These are phyloP conservation scores for Diarsia brunnea DNA, from an alignment of 2,888 invertebrate genomes.

Conservation along the genomic window DNA sequence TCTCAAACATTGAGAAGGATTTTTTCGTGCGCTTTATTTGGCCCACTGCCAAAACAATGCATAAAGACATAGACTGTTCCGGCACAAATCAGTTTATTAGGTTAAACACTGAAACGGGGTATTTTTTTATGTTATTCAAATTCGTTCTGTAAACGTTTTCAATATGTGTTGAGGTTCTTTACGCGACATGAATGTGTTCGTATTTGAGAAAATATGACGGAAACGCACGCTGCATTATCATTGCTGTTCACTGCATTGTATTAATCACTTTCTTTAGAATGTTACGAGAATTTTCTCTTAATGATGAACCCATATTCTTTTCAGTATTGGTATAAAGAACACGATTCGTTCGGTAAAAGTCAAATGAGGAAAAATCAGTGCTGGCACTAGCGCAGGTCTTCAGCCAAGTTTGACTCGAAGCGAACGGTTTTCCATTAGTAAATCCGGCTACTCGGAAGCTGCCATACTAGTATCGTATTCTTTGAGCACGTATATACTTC, in stretches of 20 bases:
- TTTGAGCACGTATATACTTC: constrained; percentile 15
- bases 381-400: neutral
- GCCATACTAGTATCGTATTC: constrained; percentile 1
- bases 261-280: constrained; percentile 17
- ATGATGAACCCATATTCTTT: neutral
- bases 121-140: constrained; percentile 52
- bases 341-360: neutral
- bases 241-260: constrained; percentile 24
- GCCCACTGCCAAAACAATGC: constrained; percentile 76
- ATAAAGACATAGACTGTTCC: constrained; percentile 53
- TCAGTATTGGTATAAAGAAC: neutral
- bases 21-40: constrained; percentile 75
- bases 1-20: constrained; percentile 63
- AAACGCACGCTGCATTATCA: constrained; percentile 17
- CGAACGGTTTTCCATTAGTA: neutral
- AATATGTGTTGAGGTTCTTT: constrained; percentile 27
- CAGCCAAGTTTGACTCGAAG: neutral
- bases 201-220: constrained; percentile 39
- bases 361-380: neutral
- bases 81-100: constrained; percentile 68
- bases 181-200: constrained; percentile 21
- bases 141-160: constrained; percentile 24
- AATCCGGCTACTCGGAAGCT: constrained; percentile 13
- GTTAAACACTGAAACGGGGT: constrained; percentile 52
- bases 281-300: constrained; percentile 17